Base-by-base conservation (phyloP, 2,113 vertebrate genomes). In the Vimba vimba region DNA sequence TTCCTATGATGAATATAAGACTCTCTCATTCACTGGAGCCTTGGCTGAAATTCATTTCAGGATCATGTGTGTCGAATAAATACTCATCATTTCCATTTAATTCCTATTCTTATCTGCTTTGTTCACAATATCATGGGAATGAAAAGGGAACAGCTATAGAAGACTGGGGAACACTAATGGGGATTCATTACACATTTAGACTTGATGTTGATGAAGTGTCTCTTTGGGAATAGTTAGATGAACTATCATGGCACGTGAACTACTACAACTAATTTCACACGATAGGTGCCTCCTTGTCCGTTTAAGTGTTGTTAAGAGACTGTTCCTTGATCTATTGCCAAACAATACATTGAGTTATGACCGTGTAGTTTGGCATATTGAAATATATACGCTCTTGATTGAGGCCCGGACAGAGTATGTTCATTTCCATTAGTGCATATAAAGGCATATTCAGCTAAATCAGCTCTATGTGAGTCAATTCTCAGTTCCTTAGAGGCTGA, bases 361-460 rank as follows among this genome's bases (percentile, higher is more conserved):
- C 8, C 4, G 2, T 47, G n/a, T 45, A 64, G 39, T 12, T 15
- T 64, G 77, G 33, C 77, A 25, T 79, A 62, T 79, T 43, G 57
- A 25, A 39, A 62, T 23, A 62, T 62, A 62, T 62, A 62, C 36
- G 10, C 45, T 12, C 36, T n/a, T 25, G 36, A 64, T 36, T 25
- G 47, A 17, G 1, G 64, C 23, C n/a, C 1, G 2, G 11, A 47
- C 36, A 43, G 4, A 83, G 25, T 50, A 59, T 59, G 57, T 77
- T 33, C 0, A 12, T 75, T 82, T 62, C 25, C 33, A 62, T 66
- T 36, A 68, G 55, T 36, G 23, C 11, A 33, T 21, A 50, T 11
- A 60, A 73, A 39, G 64, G 43, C n/a, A 66, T 66, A 73, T 43
- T 78, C 75, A 79, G 75, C 75, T 55, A 87, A 84, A 33, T 36